These are phyloP conservation scores for Drosophila tani DNA, from an alignment of 1,140 invertebrate genomes.

Conservation along the genomic window DNA sequence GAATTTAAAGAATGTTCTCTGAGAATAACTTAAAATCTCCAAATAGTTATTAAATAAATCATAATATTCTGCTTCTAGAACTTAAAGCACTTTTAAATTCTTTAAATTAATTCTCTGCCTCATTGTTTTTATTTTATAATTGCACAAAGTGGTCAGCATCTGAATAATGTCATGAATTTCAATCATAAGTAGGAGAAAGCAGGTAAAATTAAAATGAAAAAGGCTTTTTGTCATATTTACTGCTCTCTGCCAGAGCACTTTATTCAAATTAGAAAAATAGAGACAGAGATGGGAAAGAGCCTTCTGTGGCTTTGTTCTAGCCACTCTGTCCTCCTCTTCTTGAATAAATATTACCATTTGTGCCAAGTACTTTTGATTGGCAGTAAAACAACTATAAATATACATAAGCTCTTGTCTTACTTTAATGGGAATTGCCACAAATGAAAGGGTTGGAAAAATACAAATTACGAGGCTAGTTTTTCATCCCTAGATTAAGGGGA, in stretches of 20 bases:
- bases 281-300: neutral
- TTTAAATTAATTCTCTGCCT: too few relatives aligned
- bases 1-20: neutral
- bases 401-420: too few relatives aligned
- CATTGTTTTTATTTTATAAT: neutral
- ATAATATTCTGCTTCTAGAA: too few relatives aligned
- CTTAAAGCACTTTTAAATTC: neutral
- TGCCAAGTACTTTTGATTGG: constrained; percentile 6
- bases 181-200: neutral
- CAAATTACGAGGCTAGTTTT: too few relatives aligned
- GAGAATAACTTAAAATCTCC: too few relatives aligned
- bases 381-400: neutral
- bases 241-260: neutral
- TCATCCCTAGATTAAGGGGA: neutral
- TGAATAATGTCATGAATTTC: neutral
- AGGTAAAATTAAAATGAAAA: neutral
- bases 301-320: constrained; percentile 2
- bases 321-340: neutral
- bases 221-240: constrained; percentile 8
- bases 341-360: constrained; percentile 4
- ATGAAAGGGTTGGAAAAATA: neutral
- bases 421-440: neutral
- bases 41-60: neutral
- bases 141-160: too few relatives aligned
- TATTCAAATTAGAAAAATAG: constrained; percentile 13